phyloP scores from a whole-genome alignment of 2,113 vertebrate species.

The Eleginops maclovinus region DNA sequence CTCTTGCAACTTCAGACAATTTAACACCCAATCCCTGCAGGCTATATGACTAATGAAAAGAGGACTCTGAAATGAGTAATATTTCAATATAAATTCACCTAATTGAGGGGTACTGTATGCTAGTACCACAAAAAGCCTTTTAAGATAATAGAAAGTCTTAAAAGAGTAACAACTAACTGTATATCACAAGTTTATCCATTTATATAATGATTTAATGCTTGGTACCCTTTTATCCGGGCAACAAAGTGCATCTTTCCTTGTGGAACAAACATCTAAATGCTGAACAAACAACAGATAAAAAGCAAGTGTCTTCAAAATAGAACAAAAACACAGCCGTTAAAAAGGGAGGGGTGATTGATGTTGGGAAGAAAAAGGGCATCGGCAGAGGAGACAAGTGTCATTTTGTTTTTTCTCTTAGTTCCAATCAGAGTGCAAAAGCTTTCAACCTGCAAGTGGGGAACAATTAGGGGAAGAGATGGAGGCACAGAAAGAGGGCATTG shows the following conservation, averaged over 20 bases:
- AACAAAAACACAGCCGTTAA: constrained; percentile 33
- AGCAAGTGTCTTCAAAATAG: constrained; percentile 34
- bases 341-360: constrained; percentile 23
- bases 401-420: constrained; percentile 48
- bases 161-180: constrained; percentile 25
- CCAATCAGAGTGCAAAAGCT: constrained; percentile 32
- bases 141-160: not conserved
- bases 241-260: constrained; percentile 4
- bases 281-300: constrained; percentile 27
- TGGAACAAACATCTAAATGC: constrained; percentile 26
- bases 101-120: constrained; percentile 1
- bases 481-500: constrained; percentile 9
- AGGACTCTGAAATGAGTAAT: constrained; percentile 40
- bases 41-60: constrained; percentile 38
- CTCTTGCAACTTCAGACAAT: constrained; percentile 24
- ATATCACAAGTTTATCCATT: constrained; percentile 38
- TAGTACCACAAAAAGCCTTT: not conserved
- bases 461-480: constrained; percentile 21
- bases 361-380: constrained; percentile 29
- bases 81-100: constrained; percentile 26
- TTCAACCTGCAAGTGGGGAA: constrained; percentile 35
- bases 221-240: constrained; percentile 15
- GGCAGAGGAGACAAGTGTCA: constrained; percentile 23
- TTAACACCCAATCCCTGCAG: constrained; percentile 20
- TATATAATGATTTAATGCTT: constrained; percentile 40